Evolutionary conservation across 1,140 invertebrate genomes (phyloP), one percentile per base, ranked within the genome.

Genomic region (Anagrus nilaparvatae): DNA sequence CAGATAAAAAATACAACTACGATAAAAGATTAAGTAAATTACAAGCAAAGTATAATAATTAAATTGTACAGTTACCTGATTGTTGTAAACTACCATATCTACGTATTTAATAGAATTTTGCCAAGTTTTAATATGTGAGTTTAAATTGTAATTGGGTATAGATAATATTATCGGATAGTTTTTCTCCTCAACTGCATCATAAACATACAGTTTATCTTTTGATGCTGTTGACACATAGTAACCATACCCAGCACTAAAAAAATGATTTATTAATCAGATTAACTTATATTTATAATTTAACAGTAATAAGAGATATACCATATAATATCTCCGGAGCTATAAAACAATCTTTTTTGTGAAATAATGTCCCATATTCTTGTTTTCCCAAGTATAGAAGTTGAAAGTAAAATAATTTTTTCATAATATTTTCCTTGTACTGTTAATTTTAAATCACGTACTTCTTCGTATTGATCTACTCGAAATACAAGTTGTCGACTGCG

Each of bases 241-340:
- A 34, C 38, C 40, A 41, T 47, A 52, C 21, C 52, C 48, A 25
- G 52, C 45, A 40, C 53, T 55, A 23, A 19, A 27, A 48, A 46
- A 38, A 40, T 40, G 14, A 39, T 44, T 24, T 36, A 32, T 9
- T 16, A 38, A 8, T 3, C 5, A 12, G 13, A 30, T 10, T 30
- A 14, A n/a, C 5, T 5, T n/a, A n/a, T 30, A 30, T 10, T 30
- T 33, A n/a, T 1, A 7, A 33, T 18, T 3, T 9, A 24, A 20
- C n/a, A n/a, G n/a, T 46, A 31, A 31, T 28, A 28, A 35, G 25
- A 6, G 19, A 38, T 10, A 30, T 54, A 55, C 54, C 50, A 47
- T 38, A 55, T 44, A 28, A 54, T 25, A 10, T 44, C 19, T 10
- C 51, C 50, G 19, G 3, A 13, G n/a, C 8, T 45, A 27, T 13